phyloP scores from a whole-genome alignment of 2,113 vertebrate genomes.

The Accipiter virgatus region DNA sequence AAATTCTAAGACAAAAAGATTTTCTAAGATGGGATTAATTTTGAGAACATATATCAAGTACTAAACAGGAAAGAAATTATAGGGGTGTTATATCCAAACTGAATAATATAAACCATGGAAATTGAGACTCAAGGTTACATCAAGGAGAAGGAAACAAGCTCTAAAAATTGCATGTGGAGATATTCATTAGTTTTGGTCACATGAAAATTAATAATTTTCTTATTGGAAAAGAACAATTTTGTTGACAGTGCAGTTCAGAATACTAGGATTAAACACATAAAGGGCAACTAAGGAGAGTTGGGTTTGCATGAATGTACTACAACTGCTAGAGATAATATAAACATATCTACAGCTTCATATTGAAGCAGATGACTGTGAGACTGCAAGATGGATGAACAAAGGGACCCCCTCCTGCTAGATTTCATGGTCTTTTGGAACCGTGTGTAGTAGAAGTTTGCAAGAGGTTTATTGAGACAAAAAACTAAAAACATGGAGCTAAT shows the following conservation, averaged over 20 bases:
- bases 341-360: neutral
- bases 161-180: neutral
- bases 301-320: neutral
- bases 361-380: neutral
- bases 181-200: neutral
- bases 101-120: neutral
- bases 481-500: neutral
- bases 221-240: neutral
- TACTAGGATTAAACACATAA: neutral
- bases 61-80: slow-evolving; percentile 28
- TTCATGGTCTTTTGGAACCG: neutral
- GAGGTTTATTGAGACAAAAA: neutral
- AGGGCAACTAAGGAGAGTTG: neutral
- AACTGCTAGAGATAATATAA: neutral
- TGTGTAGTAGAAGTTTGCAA: neutral
- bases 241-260: neutral
- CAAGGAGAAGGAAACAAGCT: neutral
- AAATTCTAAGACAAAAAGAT: slow-evolving; percentile 24
- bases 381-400: neutral
- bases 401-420: neutral
- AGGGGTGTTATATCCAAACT: neutral
- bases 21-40: slow-evolving; percentile 42
- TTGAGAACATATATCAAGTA: neutral
- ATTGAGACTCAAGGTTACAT: slow-evolving; percentile 17
- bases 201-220: neutral